phyloP scores from a whole-genome alignment of 2,888 invertebrate genomes.

The Agrochola lota region DNA sequence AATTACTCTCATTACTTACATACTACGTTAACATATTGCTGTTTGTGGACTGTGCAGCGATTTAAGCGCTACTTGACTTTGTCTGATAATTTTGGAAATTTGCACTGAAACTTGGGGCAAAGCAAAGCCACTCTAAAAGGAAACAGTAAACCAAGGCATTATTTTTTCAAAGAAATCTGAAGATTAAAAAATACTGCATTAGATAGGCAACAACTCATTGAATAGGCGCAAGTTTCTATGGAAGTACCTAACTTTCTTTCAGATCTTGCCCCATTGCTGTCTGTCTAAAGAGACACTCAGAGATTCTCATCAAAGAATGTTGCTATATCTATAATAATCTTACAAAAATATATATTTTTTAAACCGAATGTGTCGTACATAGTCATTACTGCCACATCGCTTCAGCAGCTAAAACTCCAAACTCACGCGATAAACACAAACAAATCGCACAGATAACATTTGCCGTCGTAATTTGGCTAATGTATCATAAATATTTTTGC shows the following conservation, averaged over 20 bases:
- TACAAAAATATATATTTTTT: too few relatives aligned
- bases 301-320: neutral
- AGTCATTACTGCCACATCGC: conserved; percentile 28
- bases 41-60: conserved; percentile 51
- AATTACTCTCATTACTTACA: conserved; percentile 84
- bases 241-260: too few relatives aligned
- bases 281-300: neutral
- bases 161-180: neutral
- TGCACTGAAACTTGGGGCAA: neutral
- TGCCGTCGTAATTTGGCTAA: conserved; percentile 80
- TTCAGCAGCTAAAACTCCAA: conserved; percentile 56
- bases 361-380: neutral
- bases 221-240: too few relatives aligned
- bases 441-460: conserved; percentile 75
- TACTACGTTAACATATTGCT: conserved; percentile 77
- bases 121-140: neutral
- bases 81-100: conserved; percentile 11
- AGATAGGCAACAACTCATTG: neutral
- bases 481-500: conserved; percentile 80
- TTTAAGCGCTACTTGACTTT: conserved; percentile 58
- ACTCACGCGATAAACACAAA: conserved; percentile 62
- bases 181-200: neutral
- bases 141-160: neutral
- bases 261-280: too few relatives aligned
- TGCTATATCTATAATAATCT: too few relatives aligned